These are phyloP conservation scores for Ellobium chinense DNA, from an alignment of 2,888 invertebrate genomes.

Conservation along the genomic window DNA sequence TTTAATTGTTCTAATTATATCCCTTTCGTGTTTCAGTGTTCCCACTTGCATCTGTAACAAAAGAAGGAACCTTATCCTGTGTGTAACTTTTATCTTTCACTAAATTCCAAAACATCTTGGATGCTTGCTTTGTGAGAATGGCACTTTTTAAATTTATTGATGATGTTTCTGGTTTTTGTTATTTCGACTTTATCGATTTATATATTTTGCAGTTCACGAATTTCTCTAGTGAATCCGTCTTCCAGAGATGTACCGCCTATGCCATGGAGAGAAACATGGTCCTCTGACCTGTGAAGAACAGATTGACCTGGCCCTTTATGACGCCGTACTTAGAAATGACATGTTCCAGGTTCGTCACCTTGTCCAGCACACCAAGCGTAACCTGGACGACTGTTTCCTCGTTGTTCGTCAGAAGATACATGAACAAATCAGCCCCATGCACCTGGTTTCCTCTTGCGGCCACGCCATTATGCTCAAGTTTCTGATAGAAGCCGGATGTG, in stretches of 20 bases:
- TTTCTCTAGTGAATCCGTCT: too few relatives aligned
- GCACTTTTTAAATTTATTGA: too few relatives aligned
- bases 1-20: too few relatives aligned
- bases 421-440: constrained; percentile 74
- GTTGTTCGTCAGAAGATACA: constrained; percentile 76
- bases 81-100: too few relatives aligned
- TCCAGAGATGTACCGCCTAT: constrained; percentile 1
- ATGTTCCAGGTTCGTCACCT: constrained; percentile 52
- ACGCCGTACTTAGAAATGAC: constrained; percentile 14
- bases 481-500: constrained; percentile 72
- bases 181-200: too few relatives aligned
- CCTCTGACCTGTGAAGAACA: constrained; percentile 25
- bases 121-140: too few relatives aligned
- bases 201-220: too few relatives aligned
- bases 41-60: too few relatives aligned
- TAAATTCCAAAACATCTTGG: too few relatives aligned
- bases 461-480: constrained; percentile 74
- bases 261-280: neutral
- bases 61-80: too few relatives aligned
- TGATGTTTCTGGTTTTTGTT: too few relatives aligned
- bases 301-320: constrained; percentile 28
- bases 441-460: constrained; percentile 74
- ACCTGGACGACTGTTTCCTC: constrained; percentile 74
- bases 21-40: too few relatives aligned
- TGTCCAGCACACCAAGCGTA: constrained; percentile 74